Base-by-base conservation (phyloP, 2,113 vertebrate species). In the Castor canadensis region DNA sequence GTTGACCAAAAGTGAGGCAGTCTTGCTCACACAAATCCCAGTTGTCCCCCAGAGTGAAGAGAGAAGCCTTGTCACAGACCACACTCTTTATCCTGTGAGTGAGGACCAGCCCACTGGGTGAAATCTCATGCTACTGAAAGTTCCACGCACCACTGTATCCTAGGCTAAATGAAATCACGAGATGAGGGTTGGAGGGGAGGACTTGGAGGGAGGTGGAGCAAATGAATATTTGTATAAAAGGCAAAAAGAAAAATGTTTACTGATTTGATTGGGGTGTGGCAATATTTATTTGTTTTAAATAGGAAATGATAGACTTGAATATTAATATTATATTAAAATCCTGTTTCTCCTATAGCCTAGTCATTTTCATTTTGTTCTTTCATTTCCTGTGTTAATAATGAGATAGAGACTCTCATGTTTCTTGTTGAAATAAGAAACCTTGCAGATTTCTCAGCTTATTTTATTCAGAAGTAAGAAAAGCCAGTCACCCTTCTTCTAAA, bases 201-300 rank as follows among this genome's bases (percentile, higher is more conserved):
- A 38, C 28, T 76, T 54, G 91, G 72, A 89, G 95, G 96, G 62
- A 77, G 52, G 92, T 84, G 58, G 54, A 35, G 62, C 15, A 43
- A 24, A 20, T 85, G 92, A 96, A 67, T 79, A 95, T 95, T 93
- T 98, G 97, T 98, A 98, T 91, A 98, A 97, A 97, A 95, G 62
- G 95, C 45, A 60, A 95, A n/a, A n/a, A n/a, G n/a, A 85, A 95
- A 94, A 84, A 92, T 93, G 97, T 98, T 98, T 98, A 98, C 97
- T n/a, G n/a, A n/a, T n/a, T n/a, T 89, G 62, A 87, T 94, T 89
- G 96, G 97, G 97, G 94, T 76, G 95, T 97, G 97, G 9, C 97
- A 96, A 95, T 99, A 98, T 99, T 99, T 99, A 98, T 99, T 99
- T 98, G 97, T 98, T 99, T 98, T 99, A 99, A 98, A 99, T 99